A percentile compares a stretch with the other conserved stretches of the same genome.
Conservation (phyloP, 2,113 vertebrate genomes). For the Pelecanoides urinatrix region DNA sequence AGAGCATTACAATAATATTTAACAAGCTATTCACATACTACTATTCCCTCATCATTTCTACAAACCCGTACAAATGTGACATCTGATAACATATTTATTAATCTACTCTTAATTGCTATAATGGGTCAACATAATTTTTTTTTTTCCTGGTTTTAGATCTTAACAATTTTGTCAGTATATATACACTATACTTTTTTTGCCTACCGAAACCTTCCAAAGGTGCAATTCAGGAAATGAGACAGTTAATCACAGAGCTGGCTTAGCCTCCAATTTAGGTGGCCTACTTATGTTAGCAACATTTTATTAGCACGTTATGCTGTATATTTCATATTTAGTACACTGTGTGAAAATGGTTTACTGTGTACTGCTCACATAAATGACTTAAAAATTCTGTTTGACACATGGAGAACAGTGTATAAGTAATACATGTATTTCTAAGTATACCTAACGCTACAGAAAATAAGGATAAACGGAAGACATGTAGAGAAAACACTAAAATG, state of each 20-base stretch:
- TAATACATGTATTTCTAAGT: neutral
- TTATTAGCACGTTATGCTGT: conserved; percentile 53
- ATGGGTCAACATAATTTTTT: neutral
- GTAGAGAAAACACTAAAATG: neutral
- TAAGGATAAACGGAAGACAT: neutral
- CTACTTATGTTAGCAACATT: conserved; percentile 56
- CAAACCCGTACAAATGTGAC: fast-evolving
- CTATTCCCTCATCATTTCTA: neutral
- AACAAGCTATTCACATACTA: neutral
- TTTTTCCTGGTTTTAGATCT: neutral
- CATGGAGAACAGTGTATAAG: neutral
- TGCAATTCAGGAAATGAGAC: conserved; percentile 33
- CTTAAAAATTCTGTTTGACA: conserved; percentile 53
- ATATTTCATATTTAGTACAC: conserved; percentile 59
- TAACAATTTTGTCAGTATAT: neutral
- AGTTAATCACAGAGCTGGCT: conserved; percentile 36
- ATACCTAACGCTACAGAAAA: neutral
- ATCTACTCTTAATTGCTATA: neutral
- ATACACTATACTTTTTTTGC: neutral
- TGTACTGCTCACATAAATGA: conserved; percentile 33
- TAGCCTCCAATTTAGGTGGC: conserved; percentile 53
- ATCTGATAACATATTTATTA: neutral
- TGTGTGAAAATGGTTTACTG: conserved; percentile 41
- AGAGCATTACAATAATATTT: neutral
- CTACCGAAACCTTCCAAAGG: neutral